Evolutionary conservation across 2,888 invertebrate genomes (phyloP).

Genomic region (Augochlorella aurata): DNA sequence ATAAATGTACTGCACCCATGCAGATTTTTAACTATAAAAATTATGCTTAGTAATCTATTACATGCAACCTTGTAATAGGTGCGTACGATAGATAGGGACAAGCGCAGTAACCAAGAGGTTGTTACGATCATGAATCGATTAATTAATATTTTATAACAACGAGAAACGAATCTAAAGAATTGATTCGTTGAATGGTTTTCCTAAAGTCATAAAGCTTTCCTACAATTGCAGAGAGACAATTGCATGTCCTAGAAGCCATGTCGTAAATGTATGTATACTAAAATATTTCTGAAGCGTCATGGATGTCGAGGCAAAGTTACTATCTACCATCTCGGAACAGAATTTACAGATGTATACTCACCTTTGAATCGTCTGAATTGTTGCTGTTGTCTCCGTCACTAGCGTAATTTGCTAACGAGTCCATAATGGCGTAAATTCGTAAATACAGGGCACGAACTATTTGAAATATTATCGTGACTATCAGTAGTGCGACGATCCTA

Average conservation of each 20-base stretch:
- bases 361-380: constrained; percentile 78
- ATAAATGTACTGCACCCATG: not conserved
- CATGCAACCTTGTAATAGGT: not conserved
- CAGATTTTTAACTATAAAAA: not conserved
- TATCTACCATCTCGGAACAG: not conserved
- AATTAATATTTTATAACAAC: not conserved
- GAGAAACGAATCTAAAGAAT: not conserved
- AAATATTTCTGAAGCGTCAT: constrained; percentile 42
- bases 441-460: constrained; percentile 49
- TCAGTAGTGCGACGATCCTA: constrained; percentile 55
- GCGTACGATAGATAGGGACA: not conserved
- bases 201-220: not conserved
- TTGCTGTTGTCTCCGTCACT: constrained; percentile 88
- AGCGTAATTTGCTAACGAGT: constrained; percentile 89
- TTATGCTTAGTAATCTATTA: not conserved
- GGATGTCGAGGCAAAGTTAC: constrained; percentile 22
- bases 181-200: not conserved
- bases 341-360: constrained; percentile 51
- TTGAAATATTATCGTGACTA: constrained; percentile 47
- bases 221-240: not conserved
- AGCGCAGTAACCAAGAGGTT: not conserved
- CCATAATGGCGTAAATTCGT: constrained; percentile 83
- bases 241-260: constrained; percentile 57
- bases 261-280: constrained; percentile 34
- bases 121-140: not conserved